Evolutionary conservation across 2,113 vertebrate genomes (phyloP).

Genomic region (Siphamia tubifer): DNA sequence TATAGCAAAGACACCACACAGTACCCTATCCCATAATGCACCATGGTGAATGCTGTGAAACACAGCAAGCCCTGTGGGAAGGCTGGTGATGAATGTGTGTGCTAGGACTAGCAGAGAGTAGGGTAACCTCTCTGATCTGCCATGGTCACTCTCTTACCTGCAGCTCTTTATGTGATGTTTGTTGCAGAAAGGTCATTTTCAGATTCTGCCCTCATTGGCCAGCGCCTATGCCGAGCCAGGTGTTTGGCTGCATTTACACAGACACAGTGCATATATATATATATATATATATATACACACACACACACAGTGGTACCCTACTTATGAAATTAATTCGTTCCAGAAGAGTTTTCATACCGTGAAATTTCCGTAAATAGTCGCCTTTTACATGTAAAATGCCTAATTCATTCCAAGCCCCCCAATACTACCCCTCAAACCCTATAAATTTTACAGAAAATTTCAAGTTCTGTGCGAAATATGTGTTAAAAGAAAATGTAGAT

Average conservation of each 20-base stretch:
- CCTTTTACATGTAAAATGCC: no score
- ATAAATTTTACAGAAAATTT: no score
- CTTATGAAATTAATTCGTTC: no score
- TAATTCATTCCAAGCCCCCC: no score
- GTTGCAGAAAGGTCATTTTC: constrained; percentile 38
- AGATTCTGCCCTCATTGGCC: constrained; percentile 34
- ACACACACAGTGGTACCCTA: no score
- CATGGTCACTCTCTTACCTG: constrained; percentile 31
- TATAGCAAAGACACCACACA: constrained; percentile 29
- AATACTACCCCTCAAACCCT: no score
- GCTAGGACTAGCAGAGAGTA: constrained; percentile 30
- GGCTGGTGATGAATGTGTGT: constrained; percentile 63
- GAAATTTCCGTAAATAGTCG: no score
- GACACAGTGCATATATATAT: no score
- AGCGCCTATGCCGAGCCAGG: neutral
- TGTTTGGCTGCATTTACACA: neutral
- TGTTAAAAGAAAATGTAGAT: no score
- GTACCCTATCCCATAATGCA: constrained; percentile 34
- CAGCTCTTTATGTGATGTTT: constrained; percentile 32
- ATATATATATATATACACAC: no score
- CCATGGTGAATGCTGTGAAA: constrained; percentile 27
- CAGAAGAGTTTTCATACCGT: no score
- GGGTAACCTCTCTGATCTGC: constrained; percentile 44
- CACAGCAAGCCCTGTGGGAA: constrained; percentile 46
- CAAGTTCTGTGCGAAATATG: no score